Percentiles rank a stretch among this genome's conserved stretches.
Evolutionary conservation across 2,797 vertebrate genomes (phyloP).

Genomic region (Darevskia nairensis): DNA sequence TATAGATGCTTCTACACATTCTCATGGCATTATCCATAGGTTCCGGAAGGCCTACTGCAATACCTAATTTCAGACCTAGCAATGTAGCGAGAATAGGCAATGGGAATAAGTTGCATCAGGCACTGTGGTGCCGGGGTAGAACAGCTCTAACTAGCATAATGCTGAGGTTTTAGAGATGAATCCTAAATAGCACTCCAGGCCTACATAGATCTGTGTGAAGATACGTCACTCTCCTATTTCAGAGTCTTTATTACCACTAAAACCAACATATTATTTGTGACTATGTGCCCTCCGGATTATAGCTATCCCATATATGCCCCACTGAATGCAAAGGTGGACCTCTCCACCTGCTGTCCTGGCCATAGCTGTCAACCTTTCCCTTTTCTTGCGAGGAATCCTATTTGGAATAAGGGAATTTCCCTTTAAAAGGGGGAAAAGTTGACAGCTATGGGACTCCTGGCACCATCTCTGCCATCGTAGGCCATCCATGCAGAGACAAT

Average conservation of each 20-base stretch:
- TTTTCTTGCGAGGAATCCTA: too few relatives aligned
- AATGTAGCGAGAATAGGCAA: not conserved
- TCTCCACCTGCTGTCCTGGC: too few relatives aligned
- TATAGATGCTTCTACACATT: not conserved
- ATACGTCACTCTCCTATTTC: not conserved
- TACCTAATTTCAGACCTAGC: not conserved
- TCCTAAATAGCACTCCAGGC: not conserved
- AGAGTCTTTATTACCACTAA: not conserved
- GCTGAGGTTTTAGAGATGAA: not conserved
- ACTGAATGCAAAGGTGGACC: too few relatives aligned
- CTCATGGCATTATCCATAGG: not conserved
- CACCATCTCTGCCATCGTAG: too few relatives aligned
- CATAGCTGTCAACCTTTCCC: too few relatives aligned
- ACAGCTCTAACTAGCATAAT: not conserved
- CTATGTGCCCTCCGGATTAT: not conserved
- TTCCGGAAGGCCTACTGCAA: not conserved
- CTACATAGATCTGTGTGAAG: not conserved
- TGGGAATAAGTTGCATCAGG: not conserved
- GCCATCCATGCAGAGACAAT: not conserved
- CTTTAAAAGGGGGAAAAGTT: too few relatives aligned
- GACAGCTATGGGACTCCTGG: too few relatives aligned
- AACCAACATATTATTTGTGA: not conserved
- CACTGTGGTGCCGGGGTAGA: not conserved
- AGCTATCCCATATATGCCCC: too few relatives aligned
- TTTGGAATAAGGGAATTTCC: too few relatives aligned